These are phyloP conservation scores for Baronia brevicornis DNA, from an alignment of 2,888 invertebrate species.

Conservation along the genomic window DNA sequence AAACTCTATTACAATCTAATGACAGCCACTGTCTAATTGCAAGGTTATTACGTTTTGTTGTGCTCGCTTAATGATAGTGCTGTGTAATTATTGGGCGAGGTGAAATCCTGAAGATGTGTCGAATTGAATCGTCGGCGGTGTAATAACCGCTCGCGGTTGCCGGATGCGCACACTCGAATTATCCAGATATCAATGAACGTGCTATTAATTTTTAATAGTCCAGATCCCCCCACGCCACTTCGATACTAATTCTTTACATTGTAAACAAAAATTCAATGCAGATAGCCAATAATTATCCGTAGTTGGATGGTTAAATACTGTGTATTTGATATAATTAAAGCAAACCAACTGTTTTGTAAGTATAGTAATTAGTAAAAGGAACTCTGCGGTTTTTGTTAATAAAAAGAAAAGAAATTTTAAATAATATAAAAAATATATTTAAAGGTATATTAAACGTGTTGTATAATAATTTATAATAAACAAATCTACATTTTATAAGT, in stretches of 20 bases:
- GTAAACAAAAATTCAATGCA: slow-evolving; percentile 22
- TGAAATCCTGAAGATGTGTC: slow-evolving; percentile 73
- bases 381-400: too few species aligned
- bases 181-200: slow-evolving; percentile 44
- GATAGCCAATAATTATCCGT: slow-evolving; percentile 25
- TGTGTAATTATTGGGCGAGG: slow-evolving; percentile 70
- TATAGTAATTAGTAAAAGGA: too few species aligned
- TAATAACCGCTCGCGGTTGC: slow-evolving; percentile 32
- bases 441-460: too few species aligned
- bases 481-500: too few species aligned
- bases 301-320: slow-evolving; percentile 23
- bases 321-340: slow-evolving; percentile 7
- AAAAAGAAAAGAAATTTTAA: too few species aligned
- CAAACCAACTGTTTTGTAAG: too few species aligned
- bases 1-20: slow-evolving; percentile 75
- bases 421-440: too few species aligned
- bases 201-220: slow-evolving; percentile 60
- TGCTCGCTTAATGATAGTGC: slow-evolving; percentile 65
- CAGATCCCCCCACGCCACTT: slow-evolving; percentile 33
- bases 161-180: slow-evolving; percentile 41
- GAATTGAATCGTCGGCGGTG: slow-evolving; percentile 58
- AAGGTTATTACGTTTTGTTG: slow-evolving; percentile 72
- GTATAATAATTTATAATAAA: too few species aligned
- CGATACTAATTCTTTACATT: slow-evolving; percentile 34
- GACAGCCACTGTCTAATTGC: slow-evolving; percentile 72